Conservation (phyloP, 2,113 vertebrate species). For the Acanthisitta chloris region DNA sequence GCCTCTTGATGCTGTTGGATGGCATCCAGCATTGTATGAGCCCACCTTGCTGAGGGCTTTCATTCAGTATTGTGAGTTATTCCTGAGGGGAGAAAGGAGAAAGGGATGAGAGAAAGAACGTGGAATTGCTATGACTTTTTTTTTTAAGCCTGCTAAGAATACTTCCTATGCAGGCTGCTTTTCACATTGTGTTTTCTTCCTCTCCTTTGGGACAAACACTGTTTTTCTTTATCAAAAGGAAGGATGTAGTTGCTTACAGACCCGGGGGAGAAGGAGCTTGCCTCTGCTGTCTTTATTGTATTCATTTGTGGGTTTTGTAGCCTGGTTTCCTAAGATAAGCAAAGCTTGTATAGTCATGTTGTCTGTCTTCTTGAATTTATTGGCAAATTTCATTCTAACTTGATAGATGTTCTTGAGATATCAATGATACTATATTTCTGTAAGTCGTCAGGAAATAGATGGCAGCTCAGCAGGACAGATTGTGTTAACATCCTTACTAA, state of each 20-base stretch:
- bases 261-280: background rate
- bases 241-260: conserved; percentile 17
- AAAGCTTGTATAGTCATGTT: background rate
- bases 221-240: conserved; percentile 25
- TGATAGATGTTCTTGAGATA: background rate
- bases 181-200: conserved; percentile 19
- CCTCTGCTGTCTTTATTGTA: background rate
- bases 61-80: background rate
- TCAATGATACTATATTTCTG: background rate
- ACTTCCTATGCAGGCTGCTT: background rate
- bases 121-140: background rate
- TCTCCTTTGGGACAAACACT: background rate
- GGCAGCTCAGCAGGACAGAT: background rate
- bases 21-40: rapidly evolving
- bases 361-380: background rate
- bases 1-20: background rate
- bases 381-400: background rate
- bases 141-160: background rate
- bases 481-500: background rate
- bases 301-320: background rate
- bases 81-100: background rate
- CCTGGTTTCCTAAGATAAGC: conserved; percentile 49
- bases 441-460: background rate
- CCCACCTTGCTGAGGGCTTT: background rate
- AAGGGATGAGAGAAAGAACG: background rate